Percentiles rank a stretch among this genome's conserved stretches.
Conservation (phyloP, 1,140 invertebrate genomes). For the Aphis gossypii region DNA sequence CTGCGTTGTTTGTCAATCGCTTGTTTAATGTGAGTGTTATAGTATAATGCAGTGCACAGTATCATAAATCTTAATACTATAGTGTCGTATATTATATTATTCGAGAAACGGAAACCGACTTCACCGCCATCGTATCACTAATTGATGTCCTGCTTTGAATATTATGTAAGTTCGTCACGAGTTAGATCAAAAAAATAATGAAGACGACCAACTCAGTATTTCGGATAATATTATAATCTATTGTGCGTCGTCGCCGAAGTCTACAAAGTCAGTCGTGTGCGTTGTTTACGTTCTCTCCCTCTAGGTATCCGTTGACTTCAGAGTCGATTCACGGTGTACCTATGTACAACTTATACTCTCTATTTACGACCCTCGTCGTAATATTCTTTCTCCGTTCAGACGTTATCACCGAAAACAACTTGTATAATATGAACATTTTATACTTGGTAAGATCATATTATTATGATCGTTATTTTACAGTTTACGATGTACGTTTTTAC, state of each 20-base stretch:
- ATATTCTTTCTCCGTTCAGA: not conserved
- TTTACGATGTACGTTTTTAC: not conserved
- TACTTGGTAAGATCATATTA: not conserved
- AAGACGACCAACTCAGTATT: not conserved
- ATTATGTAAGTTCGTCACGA: not conserved
- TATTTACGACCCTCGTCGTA: not conserved
- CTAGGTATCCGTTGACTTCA: not conserved
- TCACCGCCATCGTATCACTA: not conserved
- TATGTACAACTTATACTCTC: not conserved
- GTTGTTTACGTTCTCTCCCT: not conserved
- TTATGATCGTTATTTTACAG: not conserved
- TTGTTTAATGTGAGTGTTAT: not conserved
- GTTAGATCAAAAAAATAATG: not conserved
- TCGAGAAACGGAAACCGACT: not conserved
- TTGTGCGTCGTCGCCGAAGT: not conserved
- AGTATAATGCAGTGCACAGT: not conserved
- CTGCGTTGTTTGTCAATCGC: not conserved
- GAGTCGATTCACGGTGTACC: not conserved
- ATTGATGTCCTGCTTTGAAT: not conserved
- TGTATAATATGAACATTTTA: not conserved
- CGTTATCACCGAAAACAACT: not conserved
- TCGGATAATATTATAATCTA: not conserved
- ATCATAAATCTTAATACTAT: not conserved
- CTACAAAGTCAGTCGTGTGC: not conserved
- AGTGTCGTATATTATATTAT: slow-evolving; percentile 7